These are phyloP conservation scores for Actinia equina DNA, from an alignment of 64 coral and sea anemone genomes.

Conservation along the genomic window DNA sequence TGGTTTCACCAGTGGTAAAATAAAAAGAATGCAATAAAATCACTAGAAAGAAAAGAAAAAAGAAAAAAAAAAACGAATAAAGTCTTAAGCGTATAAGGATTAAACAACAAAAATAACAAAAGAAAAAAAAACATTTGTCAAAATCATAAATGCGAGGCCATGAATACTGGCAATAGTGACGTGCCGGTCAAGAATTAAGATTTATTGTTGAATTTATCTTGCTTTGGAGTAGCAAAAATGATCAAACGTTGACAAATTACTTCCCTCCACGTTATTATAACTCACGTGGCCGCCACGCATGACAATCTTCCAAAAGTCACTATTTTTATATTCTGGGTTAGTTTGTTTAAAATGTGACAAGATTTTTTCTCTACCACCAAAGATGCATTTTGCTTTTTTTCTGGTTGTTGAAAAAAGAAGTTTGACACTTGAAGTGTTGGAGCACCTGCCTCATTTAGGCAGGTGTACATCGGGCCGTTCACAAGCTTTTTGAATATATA, in stretches of 20 bases:
- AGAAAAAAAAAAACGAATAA: too few species aligned
- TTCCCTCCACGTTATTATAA: too few species aligned
- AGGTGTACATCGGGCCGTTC: background rate
- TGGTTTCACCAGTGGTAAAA: too few species aligned
- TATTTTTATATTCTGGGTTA: too few species aligned
- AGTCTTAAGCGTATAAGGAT: too few species aligned
- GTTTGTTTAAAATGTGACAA: background rate
- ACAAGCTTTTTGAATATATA: background rate
- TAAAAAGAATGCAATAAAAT: too few species aligned
- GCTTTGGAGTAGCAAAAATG: background rate
- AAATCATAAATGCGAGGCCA: background rate
- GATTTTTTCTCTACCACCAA: too few species aligned
- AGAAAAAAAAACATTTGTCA: background rate
- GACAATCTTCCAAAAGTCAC: too few species aligned
- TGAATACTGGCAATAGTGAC: background rate
- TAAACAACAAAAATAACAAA: background rate
- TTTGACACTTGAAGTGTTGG: background rate
- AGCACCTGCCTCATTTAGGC: background rate
- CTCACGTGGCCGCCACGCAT: too few species aligned
- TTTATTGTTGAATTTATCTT: background rate
- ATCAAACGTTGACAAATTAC: background rate
- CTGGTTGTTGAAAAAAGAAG: background rate
- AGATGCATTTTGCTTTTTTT: background rate
- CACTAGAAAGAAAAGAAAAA: too few species aligned
- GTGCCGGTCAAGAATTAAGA: background rate